phyloP scores from a whole-genome alignment of 2,888 invertebrate genomes.

The Eupithecia subfuscata region DNA sequence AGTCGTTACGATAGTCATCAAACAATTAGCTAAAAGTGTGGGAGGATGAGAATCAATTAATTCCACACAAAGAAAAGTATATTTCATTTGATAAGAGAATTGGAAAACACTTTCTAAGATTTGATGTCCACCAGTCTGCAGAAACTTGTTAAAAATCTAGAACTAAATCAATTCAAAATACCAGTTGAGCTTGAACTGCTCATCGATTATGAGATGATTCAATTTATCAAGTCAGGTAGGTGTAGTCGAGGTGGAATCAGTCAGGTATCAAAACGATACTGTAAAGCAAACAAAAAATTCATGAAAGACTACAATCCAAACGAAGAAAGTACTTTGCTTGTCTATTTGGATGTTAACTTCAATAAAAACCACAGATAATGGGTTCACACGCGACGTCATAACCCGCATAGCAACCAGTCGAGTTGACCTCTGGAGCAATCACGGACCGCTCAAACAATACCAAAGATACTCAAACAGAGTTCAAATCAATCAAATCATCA shows the following conservation, averaged over 20 bases:
- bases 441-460: too few relatives aligned
- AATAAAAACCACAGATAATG: too few relatives aligned
- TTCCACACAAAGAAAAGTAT: constrained; percentile 30
- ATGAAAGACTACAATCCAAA: constrained; percentile 44
- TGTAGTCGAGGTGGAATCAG: constrained; percentile 42
- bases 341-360: constrained; percentile 56
- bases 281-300: constrained; percentile 50
- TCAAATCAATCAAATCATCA: too few relatives aligned
- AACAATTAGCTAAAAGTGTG: constrained; percentile 19
- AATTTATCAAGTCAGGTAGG: constrained; percentile 15
- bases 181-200: constrained; percentile 40
- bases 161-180: constrained; percentile 15
- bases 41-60: neutral
- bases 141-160: constrained; percentile 20
- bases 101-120: constrained; percentile 15
- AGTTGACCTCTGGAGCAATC: too few relatives aligned
- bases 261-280: constrained; percentile 46
- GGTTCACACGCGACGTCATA: too few relatives aligned
- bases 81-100: constrained; percentile 24
- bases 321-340: constrained; percentile 45
- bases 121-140: constrained; percentile 27
- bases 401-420: neutral
- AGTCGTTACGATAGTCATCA: constrained; percentile 27
- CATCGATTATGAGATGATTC: constrained; percentile 36
- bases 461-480: too few relatives aligned